phyloP scores from a whole-genome alignment of 2,113 vertebrate genomes.

The Vulpes lagopus region DNA sequence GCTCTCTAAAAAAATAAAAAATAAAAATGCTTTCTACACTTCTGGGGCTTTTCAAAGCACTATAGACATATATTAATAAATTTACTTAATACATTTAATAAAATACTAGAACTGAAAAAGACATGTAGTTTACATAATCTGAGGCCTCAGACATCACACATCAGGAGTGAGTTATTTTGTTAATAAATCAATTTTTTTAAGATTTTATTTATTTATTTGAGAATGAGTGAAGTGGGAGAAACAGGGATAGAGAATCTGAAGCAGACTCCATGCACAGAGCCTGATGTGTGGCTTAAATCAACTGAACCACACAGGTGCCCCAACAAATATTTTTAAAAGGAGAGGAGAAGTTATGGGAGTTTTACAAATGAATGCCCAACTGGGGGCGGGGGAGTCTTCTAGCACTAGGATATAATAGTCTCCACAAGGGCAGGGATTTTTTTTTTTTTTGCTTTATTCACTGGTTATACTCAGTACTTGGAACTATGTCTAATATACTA shows the following conservation, averaged over 20 bases:
- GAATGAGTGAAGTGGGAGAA: too few relatives aligned
- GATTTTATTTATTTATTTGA: neutral
- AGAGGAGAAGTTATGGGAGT: neutral
- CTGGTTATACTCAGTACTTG: neutral
- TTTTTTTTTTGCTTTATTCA: neutral
- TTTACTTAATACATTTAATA: neutral
- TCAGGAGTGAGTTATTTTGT: neutral
- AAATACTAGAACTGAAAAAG: constrained; percentile 39
- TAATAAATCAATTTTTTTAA: neutral
- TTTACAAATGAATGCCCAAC: neutral
- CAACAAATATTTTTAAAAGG: neutral
- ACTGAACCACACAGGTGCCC: neutral
- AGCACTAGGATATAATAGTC: neutral
- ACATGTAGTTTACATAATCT: neutral
- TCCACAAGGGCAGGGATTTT: neutral
- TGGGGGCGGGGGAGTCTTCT: neutral
- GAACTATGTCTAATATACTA: neutral
- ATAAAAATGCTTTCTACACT: neutral
- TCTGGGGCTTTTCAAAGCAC: neutral
- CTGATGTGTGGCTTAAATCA: neutral
- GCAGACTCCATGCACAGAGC: neutral
- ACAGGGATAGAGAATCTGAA: neutral
- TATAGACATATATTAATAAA: neutral
- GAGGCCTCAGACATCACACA: neutral
- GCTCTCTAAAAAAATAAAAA: neutral